These are phyloP conservation scores for Phycodurus eques DNA, from an alignment of 2,113 vertebrate genomes.

Conservation along the genomic window DNA sequence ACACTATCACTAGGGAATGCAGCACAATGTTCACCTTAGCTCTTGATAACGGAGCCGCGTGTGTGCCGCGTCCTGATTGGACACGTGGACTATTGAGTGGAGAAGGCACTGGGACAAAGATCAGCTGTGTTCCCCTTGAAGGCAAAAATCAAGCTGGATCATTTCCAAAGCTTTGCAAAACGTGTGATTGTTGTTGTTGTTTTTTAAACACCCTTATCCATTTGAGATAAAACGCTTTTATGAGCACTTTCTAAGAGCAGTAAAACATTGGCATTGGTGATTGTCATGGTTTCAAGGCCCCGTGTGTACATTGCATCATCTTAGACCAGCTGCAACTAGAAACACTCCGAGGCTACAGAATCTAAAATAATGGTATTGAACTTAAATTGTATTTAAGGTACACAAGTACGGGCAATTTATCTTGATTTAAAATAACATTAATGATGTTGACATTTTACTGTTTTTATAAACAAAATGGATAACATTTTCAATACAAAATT, in stretches of 20 bases:
- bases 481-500: too few relatives aligned
- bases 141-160: background rate
- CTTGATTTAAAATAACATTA: too few relatives aligned
- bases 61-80: background rate
- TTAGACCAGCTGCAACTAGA: background rate
- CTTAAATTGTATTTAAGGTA: too few relatives aligned
- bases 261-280: background rate
- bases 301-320: background rate
- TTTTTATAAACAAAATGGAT: too few relatives aligned
- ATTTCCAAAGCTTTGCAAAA: background rate
- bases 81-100: slow-evolving; percentile 5
- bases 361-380: too few relatives aligned
- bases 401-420: too few relatives aligned
- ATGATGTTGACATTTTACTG: too few relatives aligned
- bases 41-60: background rate
- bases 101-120: slow-evolving; percentile 48
- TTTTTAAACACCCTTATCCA: background rate
- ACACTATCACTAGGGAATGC: background rate
- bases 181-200: background rate
- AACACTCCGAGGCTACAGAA: too few relatives aligned
- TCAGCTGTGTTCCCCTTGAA: slow-evolving; percentile 9
- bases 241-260: background rate
- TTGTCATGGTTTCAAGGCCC: background rate
- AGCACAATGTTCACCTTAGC: background rate
- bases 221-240: background rate